A percentile compares a stretch with the other conserved stretches of the same genome.
Evolutionary conservation across 2,888 invertebrate species (phyloP).

Genomic region (Gortyna flavago): DNA sequence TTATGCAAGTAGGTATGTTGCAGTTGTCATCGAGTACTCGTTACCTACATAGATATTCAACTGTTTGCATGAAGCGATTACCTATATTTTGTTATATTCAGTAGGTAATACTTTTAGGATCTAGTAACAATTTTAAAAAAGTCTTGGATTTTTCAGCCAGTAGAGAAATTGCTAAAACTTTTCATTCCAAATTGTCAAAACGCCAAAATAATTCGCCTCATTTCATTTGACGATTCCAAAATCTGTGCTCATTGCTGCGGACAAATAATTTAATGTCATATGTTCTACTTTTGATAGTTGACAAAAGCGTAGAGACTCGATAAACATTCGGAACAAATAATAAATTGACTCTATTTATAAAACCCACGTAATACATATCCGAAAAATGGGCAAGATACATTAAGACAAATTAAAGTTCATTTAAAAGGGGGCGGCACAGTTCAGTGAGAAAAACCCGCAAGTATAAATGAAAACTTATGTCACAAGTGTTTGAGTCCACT

Average conservation of each 20-base stretch:
- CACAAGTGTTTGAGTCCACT: slow-evolving; percentile 21
- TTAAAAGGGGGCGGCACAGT: slow-evolving; percentile 57
- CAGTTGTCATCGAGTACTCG: slow-evolving; percentile 13
- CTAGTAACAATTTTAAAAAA: background rate
- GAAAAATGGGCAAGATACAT: slow-evolving; percentile 44
- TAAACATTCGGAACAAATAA: slow-evolving; percentile 21
- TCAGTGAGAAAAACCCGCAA: background rate
- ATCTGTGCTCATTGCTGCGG: background rate
- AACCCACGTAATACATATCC: slow-evolving; percentile 31
- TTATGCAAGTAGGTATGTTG: slow-evolving; percentile 20
- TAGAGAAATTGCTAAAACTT: background rate
- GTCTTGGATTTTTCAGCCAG: background rate
- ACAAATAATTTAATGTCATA: slow-evolving; percentile 14
- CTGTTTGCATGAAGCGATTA: background rate
- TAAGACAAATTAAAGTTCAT: slow-evolving; percentile 62
- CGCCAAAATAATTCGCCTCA: background rate
- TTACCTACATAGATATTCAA: slow-evolving; percentile 6
- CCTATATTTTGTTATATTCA: background rate
- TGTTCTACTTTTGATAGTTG: slow-evolving; percentile 30
- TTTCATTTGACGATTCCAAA: slow-evolving; percentile 6
- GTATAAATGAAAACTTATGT: slow-evolving; percentile 40
- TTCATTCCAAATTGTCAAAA: background rate
- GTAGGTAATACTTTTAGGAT: background rate
- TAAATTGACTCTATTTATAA: slow-evolving; percentile 44
- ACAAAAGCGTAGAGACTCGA: slow-evolving; percentile 19